A percentile compares a stretch with the other conserved stretches of the same genome.
Conservation (phyloP, 1,140 invertebrate genomes). For the Gyrodactylus bullatarudis region DNA sequence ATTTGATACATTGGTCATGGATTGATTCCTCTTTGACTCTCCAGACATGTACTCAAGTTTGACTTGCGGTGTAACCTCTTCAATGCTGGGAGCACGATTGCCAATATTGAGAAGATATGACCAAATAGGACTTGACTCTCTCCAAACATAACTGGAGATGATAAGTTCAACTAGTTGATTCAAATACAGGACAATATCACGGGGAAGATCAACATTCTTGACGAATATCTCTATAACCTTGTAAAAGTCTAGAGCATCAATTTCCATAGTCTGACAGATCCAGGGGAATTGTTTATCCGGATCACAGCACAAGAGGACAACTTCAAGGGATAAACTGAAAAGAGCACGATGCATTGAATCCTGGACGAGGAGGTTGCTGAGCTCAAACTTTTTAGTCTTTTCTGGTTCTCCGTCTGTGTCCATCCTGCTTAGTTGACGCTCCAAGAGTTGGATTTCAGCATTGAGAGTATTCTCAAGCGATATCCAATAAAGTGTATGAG, state of each 20-base stretch:
- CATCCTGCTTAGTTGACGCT: neutral
- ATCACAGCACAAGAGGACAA: neutral
- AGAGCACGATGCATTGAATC: neutral
- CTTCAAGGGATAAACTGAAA: neutral
- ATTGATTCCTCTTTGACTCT: neutral
- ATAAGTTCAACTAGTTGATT: neutral
- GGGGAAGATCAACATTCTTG: neutral
- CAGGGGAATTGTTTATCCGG: conserved; percentile 1
- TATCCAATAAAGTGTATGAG: neutral
- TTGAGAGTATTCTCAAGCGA: neutral
- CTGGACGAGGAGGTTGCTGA: neutral
- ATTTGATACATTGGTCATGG: too few species aligned
- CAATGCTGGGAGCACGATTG: neutral
- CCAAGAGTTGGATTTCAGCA: neutral
- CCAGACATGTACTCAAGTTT: neutral
- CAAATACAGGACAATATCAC: neutral
- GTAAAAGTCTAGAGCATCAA: neutral
- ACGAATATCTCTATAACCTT: conserved; percentile 1
- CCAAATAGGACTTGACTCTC: neutral
- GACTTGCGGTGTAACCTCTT: neutral
- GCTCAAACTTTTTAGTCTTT: neutral
- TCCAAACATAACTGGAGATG: neutral
- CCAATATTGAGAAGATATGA: neutral
- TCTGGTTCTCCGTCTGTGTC: neutral
- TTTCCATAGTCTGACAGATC: neutral